These are phyloP conservation scores for Bombus turneri DNA, from an alignment of 1,140 invertebrate genomes.

Conservation along the genomic window DNA sequence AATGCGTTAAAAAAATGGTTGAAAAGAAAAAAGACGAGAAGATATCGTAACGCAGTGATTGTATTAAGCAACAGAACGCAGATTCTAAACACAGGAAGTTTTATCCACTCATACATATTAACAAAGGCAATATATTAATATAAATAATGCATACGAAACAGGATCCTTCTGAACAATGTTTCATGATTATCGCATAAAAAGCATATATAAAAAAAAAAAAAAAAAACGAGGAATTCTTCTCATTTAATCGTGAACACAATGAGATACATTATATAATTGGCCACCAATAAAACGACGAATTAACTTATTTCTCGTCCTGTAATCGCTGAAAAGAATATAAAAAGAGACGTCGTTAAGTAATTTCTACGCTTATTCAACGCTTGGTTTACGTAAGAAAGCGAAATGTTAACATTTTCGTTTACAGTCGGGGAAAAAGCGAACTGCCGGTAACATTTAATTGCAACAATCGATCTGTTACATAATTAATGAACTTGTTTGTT, in stretches of 20 bases:
- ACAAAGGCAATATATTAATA: conserved; percentile 7
- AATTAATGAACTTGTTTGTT: conserved; percentile 29
- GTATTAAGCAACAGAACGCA: neutral
- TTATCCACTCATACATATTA: conserved; percentile 20
- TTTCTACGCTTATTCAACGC: conserved; percentile 14
- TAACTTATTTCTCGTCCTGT: neutral
- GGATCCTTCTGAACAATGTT: neutral
- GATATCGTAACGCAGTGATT: neutral
- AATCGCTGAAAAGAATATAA: neutral
- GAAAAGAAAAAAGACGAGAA: neutral
- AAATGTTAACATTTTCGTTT: conserved; percentile 27
- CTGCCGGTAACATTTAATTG: conserved; percentile 14
- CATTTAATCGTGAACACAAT: conserved; percentile 8
- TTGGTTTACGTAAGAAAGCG: conserved; percentile 18
- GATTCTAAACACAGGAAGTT: conserved; percentile 3
- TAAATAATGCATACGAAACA: neutral
- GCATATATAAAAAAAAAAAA: no score
- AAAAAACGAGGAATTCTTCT: neutral
- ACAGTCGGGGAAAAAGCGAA: neutral
- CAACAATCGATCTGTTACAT: conserved; percentile 42
- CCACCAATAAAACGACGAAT: conserved; percentile 18
- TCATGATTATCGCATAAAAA: neutral
- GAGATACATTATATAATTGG: conserved; percentile 21
- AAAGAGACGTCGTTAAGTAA: neutral
- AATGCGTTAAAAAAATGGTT: neutral